These are phyloP conservation scores for Listrodromus nycthemerus DNA, from an alignment of 2,888 invertebrate genomes.

Conservation along the genomic window DNA sequence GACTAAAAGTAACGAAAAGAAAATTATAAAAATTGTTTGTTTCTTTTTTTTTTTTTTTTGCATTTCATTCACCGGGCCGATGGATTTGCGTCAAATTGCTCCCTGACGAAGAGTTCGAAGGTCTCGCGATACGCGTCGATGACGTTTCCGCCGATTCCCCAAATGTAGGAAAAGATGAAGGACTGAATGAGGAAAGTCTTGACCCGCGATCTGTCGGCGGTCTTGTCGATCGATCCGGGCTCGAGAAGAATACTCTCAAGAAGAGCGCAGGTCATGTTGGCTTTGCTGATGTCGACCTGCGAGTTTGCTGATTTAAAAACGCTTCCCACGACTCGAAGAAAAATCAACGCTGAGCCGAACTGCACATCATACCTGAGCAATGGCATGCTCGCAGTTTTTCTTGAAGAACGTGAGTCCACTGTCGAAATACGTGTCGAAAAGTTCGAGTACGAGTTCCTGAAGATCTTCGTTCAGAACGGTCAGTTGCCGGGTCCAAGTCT, in stretches of 20 bases:
- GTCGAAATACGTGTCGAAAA: constrained; percentile 89
- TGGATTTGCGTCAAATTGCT: constrained; percentile 89
- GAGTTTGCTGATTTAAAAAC: constrained; percentile 38
- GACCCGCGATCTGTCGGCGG: constrained; percentile 85
- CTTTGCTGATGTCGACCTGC: constrained; percentile 94
- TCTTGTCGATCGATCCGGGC: constrained; percentile 88
- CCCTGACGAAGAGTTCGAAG: constrained; percentile 89
- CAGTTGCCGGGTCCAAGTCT: constrained; percentile 90
- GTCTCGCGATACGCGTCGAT: constrained; percentile 88
- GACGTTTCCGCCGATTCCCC: constrained; percentile 95
- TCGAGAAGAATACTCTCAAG: constrained; percentile 89
- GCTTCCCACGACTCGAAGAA: too few relatives aligned
- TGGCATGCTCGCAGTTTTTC: constrained; percentile 89
- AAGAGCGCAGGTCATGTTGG: constrained; percentile 90
- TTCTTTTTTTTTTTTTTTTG: constrained; percentile 61
- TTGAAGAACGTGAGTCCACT: constrained; percentile 89
- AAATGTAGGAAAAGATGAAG: constrained; percentile 93
- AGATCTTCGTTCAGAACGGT: constrained; percentile 86
- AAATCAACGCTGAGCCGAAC: too few relatives aligned
- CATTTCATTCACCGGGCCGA: constrained; percentile 87
- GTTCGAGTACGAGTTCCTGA: constrained; percentile 87
- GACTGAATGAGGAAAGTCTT: constrained; percentile 90
- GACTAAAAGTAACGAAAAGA: constrained; percentile 83
- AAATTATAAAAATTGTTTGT: not conserved
- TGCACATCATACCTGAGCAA: constrained; percentile 88